These are phyloP conservation scores for Epistrophella euchroma DNA, from an alignment of 2,888 invertebrate species.

Conservation along the genomic window DNA sequence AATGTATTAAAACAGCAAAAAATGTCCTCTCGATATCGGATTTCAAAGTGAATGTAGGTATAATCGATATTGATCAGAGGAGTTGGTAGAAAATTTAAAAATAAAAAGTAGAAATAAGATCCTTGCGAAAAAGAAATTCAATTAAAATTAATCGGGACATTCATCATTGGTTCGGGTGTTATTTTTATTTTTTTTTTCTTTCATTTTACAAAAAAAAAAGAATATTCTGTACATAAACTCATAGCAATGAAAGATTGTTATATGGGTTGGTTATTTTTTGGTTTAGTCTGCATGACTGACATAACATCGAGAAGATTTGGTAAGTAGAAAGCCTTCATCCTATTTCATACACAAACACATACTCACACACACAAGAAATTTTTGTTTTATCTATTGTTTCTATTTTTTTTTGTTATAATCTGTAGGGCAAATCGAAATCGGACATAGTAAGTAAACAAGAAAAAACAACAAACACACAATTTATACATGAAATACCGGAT, in stretches of 20 bases:
- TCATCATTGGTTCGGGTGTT: conserved; percentile 16
- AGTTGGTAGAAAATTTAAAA: not conserved
- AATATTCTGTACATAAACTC: not conserved
- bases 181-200: not conserved
- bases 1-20: conserved; percentile 6
- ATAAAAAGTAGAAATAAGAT: conserved; percentile 5
- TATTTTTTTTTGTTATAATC: conserved; percentile 54
- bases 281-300: conserved; percentile 13
- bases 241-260: conserved; percentile 1
- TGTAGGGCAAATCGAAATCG: conserved; percentile 47
- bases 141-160: conserved; percentile 65
- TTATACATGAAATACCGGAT: conserved; percentile 3
- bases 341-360: not conserved
- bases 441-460: conserved; percentile 45
- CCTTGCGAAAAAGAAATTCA: conserved; percentile 49
- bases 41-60: conserved; percentile 17
- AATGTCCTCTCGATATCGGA: conserved; percentile 29
- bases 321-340: conserved; percentile 29
- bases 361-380: conserved; percentile 4
- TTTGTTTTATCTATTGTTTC: conserved; percentile 53
- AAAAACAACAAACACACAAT: conserved; percentile 6
- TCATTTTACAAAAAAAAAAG: conserved; percentile 5
- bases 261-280: not conserved
- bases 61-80: conserved; percentile 3
- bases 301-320: conserved; percentile 34